phyloP scores from a whole-genome alignment of 2,113 vertebrate genomes.

The Caracal caracal region DNA sequence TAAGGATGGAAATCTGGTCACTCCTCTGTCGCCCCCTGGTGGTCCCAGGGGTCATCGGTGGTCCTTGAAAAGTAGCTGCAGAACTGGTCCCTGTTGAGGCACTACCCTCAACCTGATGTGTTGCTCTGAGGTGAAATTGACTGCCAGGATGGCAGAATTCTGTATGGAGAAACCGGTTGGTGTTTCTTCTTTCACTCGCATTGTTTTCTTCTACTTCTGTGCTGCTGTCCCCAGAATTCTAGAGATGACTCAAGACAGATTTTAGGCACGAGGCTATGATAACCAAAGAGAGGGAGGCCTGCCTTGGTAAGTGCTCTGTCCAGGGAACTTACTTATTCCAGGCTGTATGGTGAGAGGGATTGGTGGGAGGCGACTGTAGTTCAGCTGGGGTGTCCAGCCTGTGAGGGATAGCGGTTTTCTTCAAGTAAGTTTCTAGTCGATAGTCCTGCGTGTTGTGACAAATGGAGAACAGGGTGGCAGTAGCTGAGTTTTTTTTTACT shows the following conservation, averaged over 20 bases:
- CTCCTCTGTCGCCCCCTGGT: slow-evolving; percentile 71
- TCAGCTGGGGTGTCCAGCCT: accelerated
- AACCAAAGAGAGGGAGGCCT: not conserved
- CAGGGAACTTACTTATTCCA: not conserved
- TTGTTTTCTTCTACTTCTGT: not conserved
- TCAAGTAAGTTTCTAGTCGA: accelerated
- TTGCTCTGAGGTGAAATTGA: not conserved
- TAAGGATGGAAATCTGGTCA: not conserved
- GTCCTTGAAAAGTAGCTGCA: not conserved
- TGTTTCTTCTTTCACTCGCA: not conserved
- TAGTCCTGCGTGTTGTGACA: not conserved
- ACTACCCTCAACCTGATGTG: not conserved
- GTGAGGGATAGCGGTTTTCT: not conserved
- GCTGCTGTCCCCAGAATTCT: not conserved
- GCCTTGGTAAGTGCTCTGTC: not conserved
- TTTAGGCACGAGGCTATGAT: not conserved
- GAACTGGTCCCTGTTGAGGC: not conserved
- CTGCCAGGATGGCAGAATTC: not conserved
- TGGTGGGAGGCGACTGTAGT: not conserved
- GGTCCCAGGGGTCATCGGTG: not conserved
- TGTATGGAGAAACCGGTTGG: not conserved
- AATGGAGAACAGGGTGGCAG: not conserved
- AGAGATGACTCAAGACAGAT: not conserved
- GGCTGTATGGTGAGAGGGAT: not conserved
- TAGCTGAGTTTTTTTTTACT: not conserved